Percentiles rank a stretch among this genome's conserved stretches.
These are phyloP conservation scores for Athripsodes cinereus DNA, from an alignment of 2,888 invertebrate genomes.

Conservation along the genomic window DNA sequence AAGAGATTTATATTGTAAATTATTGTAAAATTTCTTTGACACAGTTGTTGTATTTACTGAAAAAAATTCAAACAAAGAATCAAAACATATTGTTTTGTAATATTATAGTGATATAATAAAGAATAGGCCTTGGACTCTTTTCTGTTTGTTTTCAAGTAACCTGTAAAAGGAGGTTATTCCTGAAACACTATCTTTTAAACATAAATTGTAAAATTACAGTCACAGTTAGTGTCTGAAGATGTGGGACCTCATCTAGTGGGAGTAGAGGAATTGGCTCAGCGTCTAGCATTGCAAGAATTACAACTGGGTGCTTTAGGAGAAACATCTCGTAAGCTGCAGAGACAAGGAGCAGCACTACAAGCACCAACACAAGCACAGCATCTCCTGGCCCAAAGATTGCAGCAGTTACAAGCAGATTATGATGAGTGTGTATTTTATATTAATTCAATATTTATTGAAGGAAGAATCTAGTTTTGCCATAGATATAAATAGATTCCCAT, in stretches of 20 bases:
- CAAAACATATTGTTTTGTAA: too few relatives aligned
- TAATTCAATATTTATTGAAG: too few relatives aligned
- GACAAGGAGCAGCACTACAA: constrained; percentile 44
- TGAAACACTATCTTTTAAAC: too few relatives aligned
- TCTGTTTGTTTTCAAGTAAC: too few relatives aligned
- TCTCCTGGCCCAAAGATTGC: constrained; percentile 64
- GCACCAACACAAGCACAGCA: constrained; percentile 35
- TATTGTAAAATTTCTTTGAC: too few relatives aligned
- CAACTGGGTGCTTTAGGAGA: constrained; percentile 87
- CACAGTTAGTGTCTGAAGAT: constrained; percentile 73
- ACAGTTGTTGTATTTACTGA: too few relatives aligned
- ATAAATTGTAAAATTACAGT: constrained; percentile 44
- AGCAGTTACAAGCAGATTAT: constrained; percentile 71
- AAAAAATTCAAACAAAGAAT: too few relatives aligned
- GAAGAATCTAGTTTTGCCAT: too few relatives aligned
- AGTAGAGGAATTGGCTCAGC: constrained; percentile 91
- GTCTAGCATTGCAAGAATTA: constrained; percentile 87
- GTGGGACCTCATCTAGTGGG: constrained; percentile 91
- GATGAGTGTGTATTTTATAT: constrained; percentile 49
- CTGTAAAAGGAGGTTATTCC: too few relatives aligned
- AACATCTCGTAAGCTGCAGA: constrained; percentile 69
- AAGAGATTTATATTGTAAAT: too few relatives aligned
- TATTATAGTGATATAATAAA: too few relatives aligned
- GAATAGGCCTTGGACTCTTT: too few relatives aligned
- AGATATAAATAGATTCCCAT: background rate